Base-by-base conservation (phyloP, 2,113 vertebrate species). In the Anas platyrhynchos region DNA sequence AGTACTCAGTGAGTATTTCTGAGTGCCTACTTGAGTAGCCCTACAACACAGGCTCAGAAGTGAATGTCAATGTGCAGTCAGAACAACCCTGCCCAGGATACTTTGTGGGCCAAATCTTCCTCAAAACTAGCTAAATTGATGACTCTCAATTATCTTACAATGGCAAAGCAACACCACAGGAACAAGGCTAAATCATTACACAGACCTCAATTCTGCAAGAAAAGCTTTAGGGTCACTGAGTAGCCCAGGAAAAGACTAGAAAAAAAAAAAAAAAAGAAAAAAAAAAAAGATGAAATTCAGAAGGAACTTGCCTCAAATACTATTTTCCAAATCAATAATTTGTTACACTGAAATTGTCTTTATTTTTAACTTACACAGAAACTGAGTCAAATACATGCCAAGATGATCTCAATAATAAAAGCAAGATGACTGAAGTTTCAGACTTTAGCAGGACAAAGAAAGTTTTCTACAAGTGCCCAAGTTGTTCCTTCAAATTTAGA, bases 1-100 rank as follows among this genome's bases (percentile, higher is more conserved):
- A 41, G n/a, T 16, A 48, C 8, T 36, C 20, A 2, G 32, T 5
- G 82, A 72, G n/a, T 21, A 59, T 38, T 27, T 82, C 31, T 0
- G 3, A 61, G 27, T 12, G 0, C 6, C 16, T 52, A 50, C 46
- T 10, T 23, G 15, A 43, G 14, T 23, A 20, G 38, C 22, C 15
- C 20, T 46, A 22, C 50, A 10, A 9, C 0, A 0, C 12, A 38
- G 27, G 11, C 46, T 86, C 18, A 67, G 31, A 67, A 21, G 13
- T 1, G 16, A 43, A 66, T 0, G 1, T 21, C 44, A 55, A n/a
- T 3, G 0, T 25, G n/a, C 31, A 38, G 22, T 74, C 13, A 65
- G 20, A 80, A 8, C 0, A 0, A 21, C 4, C 13, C 16, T 62
- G 22, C 29, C 11, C 17, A 43, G 9, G 32, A 34, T 5, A 46